Percentiles rank a stretch among this genome's conserved stretches.
These are phyloP conservation scores for Lepus oiostolus DNA, from an alignment of 2,797 vertebrate species.

Conservation along the genomic window DNA sequence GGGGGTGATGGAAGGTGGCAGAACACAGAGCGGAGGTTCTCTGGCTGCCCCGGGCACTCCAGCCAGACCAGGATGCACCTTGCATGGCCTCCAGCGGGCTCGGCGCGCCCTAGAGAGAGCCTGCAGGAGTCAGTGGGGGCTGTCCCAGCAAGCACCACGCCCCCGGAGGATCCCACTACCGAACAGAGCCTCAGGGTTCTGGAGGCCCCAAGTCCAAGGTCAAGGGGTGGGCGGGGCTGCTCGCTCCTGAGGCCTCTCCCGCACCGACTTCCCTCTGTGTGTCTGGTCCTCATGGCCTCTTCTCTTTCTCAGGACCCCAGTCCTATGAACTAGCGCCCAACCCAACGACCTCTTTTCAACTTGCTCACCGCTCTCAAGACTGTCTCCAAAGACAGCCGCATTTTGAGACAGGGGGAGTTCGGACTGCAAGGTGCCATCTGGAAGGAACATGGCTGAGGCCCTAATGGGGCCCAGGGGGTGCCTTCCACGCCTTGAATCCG, in stretches of 20 bases:
- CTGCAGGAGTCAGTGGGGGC: accelerated
- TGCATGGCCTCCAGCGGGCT: not conserved
- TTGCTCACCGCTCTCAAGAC: no score
- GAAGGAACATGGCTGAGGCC: not conserved
- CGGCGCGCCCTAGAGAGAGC: not conserved
- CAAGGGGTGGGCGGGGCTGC: not conserved
- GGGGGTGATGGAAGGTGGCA: not conserved
- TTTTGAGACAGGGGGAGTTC: not conserved
- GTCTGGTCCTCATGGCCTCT: not conserved
- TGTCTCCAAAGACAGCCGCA: not conserved
- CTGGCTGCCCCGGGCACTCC: accelerated
- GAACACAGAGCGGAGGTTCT: not conserved
- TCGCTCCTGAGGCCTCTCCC: not conserved
- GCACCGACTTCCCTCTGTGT: no score
- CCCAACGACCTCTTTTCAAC: not conserved
- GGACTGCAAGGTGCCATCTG: not conserved
- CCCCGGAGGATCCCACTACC: no score
- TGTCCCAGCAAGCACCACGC: not conserved
- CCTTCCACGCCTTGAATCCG: not conserved
- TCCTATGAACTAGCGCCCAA: not conserved
- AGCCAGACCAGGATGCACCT: not conserved
- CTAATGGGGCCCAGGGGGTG: not conserved
- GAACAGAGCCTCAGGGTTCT: not conserved
- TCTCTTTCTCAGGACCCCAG: not conserved
- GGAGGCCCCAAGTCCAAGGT: not conserved